phyloP scores from a whole-genome alignment of 2,797 vertebrate genomes.

The Pipistrellus nathusii region DNA sequence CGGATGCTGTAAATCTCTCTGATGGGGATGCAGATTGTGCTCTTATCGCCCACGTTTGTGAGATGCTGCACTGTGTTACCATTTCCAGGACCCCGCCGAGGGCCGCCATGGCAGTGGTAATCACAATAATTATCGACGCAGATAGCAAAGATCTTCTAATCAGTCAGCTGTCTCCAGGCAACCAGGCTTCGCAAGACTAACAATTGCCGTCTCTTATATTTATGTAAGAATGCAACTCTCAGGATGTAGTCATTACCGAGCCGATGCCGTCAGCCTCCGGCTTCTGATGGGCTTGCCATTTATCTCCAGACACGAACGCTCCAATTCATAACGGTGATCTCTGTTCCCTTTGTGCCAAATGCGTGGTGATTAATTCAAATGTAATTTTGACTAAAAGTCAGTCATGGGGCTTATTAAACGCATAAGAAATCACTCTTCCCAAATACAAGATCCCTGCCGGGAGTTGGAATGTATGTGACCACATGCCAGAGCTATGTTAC shows the following conservation, averaged over 20 bases:
- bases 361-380: constrained; percentile 15
- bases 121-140: constrained; percentile 73
- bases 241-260: constrained; percentile 62
- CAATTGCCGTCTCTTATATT: constrained; percentile 53
- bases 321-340: not conserved
- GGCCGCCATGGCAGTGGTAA: constrained; percentile 74
- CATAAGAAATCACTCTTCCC: constrained; percentile 17
- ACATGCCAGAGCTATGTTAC: not conserved
- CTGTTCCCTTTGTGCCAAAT: constrained; percentile 46
- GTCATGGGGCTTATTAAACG: not conserved
- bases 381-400: constrained; percentile 59
- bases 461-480: not conserved
- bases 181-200: constrained; percentile 75
- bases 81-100: constrained; percentile 76
- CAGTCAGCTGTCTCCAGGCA: constrained; percentile 77
- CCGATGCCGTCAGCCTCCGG: constrained; percentile 38
- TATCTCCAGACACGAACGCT: constrained; percentile 38
- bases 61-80: constrained; percentile 38
- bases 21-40: constrained; percentile 73
- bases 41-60: constrained; percentile 77
- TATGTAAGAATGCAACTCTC: constrained; percentile 65
- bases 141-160: constrained; percentile 65
- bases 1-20: constrained; percentile 77
- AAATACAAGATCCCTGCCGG: not conserved
- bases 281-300: constrained; percentile 62